Base-by-base conservation (phyloP, 1,140 invertebrate species). In the Bombus confusus region DNA sequence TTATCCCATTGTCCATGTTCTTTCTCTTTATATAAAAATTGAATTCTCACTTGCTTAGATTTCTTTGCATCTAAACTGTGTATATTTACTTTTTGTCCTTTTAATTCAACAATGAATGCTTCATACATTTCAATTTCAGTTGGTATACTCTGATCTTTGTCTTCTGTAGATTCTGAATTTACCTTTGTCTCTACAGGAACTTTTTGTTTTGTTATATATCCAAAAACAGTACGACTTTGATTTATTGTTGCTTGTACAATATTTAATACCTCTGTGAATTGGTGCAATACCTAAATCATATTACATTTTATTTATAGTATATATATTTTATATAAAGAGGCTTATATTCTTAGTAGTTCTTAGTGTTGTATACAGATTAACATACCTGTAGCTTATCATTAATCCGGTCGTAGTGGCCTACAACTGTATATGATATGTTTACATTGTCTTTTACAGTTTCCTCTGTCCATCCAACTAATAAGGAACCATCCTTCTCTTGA, bases 171-270 rank as follows among this genome's bases (percentile, higher is more conserved):
- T 72, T 90, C 47, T 73, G 82, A 37, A 12, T 68, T 68, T 91
- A 91, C 15, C 90, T 68, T 47, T 85, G 28, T 34, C 2, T 85
- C 75, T 91, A 90, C 69, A 78, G 91, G 78, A 18, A 83, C 18
- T 78, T 86, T 90, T 87, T 92, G 74, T 92, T 97, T 97, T 2
- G 95, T 95, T 66, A 97, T 96, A 93, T 96, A 97, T n/a, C 96
- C 96, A 69, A 98, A 90, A 80, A 97, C 92, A 13, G 96, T 96
- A 62, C 95, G 95, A 85, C 95, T 96, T 85, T 96, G 96, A 93
- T 98, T 98, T 6, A 98, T 95, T 15, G 97, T 97, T n/a, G 97
- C 97, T 95, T 98, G 97, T 80, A 98, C 96, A 47, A 97, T 95
- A 92, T 97, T 97, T 37, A 96, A 87, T 88, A 96, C 95, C 43